phyloP scores from a whole-genome alignment of 2,113 vertebrate genomes.

The Bettongia penicillata region DNA sequence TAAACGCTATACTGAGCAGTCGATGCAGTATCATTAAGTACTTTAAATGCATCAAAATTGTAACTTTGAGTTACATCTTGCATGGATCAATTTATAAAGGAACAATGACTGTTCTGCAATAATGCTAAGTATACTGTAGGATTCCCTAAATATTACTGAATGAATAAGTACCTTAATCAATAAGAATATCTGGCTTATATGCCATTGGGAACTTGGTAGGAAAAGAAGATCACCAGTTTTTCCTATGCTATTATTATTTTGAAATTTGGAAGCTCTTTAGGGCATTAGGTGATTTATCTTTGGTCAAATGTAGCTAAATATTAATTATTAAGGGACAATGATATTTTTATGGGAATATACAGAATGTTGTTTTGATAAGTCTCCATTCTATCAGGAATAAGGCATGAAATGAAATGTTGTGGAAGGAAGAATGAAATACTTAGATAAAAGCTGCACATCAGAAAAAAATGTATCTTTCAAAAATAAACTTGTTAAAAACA shows the following conservation, averaged over 20 bases:
- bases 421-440: constrained; percentile 16
- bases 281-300: constrained; percentile 6
- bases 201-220: constrained; percentile 5
- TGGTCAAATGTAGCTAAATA: constrained; percentile 35
- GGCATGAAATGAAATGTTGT: constrained; percentile 50
- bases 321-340: constrained; percentile 22
- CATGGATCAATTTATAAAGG: neutral
- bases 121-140: neutral
- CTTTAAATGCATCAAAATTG: neutral
- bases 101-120: constrained; percentile 41
- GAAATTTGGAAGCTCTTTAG: constrained; percentile 8
- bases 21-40: neutral
- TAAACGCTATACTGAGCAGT: neutral
- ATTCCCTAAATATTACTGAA: constrained; percentile 26
- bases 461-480: constrained; percentile 35
- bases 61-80: constrained; percentile 25
- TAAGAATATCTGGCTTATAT: neutral
- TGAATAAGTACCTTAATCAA: constrained; percentile 24
- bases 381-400: constrained; percentile 43
- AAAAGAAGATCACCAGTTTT: constrained; percentile 4
- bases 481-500: constrained; percentile 48
- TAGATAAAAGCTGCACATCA: constrained; percentile 34
- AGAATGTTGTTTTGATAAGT: constrained; percentile 27
- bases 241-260: neutral
- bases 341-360: constrained; percentile 48